These are phyloP conservation scores for Euura lappo DNA, from an alignment of 1,140 invertebrate species.

Conservation along the genomic window DNA sequence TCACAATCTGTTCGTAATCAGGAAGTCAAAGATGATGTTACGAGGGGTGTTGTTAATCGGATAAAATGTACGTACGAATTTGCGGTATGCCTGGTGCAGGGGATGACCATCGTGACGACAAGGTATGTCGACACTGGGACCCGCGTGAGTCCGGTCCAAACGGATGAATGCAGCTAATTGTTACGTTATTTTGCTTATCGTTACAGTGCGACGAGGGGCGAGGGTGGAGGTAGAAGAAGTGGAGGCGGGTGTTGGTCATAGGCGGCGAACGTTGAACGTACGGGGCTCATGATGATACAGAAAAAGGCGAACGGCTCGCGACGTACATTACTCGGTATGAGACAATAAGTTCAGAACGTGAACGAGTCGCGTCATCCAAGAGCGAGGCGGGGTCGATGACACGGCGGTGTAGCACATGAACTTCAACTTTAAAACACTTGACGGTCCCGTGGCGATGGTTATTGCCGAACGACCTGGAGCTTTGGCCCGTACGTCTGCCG, in stretches of 20 bases:
- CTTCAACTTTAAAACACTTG: constrained; percentile 6
- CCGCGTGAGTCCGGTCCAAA: background rate
- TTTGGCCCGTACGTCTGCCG: background rate
- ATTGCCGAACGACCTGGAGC: constrained; percentile 1
- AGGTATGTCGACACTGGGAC: background rate
- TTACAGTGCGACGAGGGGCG: background rate
- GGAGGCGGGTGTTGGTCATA: background rate
- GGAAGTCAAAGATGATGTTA: too few relatives aligned
- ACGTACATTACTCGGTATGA: background rate
- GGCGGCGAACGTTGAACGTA: background rate
- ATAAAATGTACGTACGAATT: too few relatives aligned
- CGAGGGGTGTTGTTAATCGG: too few relatives aligned
- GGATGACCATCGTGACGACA: background rate
- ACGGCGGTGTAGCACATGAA: background rate
- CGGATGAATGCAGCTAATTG: constrained; percentile 1
- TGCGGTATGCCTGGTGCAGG: background rate
- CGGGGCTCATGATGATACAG: background rate
- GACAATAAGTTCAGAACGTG: constrained; percentile 2
- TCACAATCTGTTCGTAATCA: too few relatives aligned
- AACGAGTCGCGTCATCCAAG: background rate
- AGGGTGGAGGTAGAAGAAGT: background rate
- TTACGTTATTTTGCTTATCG: background rate
- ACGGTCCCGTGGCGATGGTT: background rate
- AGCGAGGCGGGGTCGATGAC: background rate
- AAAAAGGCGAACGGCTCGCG: background rate